Evolutionary conservation across 2,113 vertebrate species (phyloP).

Genomic region (Misgurnus anguillicaudatus): DNA sequence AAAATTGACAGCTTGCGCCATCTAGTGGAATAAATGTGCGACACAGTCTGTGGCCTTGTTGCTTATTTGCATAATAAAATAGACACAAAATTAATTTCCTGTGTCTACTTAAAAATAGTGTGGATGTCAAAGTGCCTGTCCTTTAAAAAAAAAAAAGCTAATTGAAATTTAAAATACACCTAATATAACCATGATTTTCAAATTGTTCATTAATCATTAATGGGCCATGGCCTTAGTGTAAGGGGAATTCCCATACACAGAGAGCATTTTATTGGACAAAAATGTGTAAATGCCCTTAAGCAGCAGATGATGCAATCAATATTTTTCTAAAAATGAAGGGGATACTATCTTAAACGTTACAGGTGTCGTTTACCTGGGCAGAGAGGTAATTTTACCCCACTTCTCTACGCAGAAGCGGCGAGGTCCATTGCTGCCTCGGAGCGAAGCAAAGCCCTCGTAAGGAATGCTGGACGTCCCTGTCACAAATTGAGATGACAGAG

Average conservation of each 20-base stretch:
- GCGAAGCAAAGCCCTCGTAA: slow-evolving; percentile 94
- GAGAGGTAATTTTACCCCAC: slow-evolving; percentile 97
- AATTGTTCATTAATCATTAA: too few relatives aligned
- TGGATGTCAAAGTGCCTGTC: too few relatives aligned
- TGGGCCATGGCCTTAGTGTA: too few relatives aligned
- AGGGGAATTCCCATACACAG: too few relatives aligned
- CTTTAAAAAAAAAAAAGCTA: too few relatives aligned
- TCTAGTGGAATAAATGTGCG: slow-evolving; percentile 5
- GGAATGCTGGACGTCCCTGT: slow-evolving; percentile 98
- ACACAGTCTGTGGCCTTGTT: background rate
- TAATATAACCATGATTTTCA: too few relatives aligned
- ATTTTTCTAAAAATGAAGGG: too few relatives aligned
- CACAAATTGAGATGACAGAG: slow-evolving; percentile 80
- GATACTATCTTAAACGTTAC: background rate
- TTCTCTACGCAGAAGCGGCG: slow-evolving; percentile 97
- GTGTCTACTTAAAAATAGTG: too few relatives aligned
- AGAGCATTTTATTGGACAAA: background rate
- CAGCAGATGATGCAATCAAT: too few relatives aligned
- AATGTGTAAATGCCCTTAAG: too few relatives aligned
- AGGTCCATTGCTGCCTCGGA: slow-evolving; percentile 93
- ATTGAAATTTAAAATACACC: too few relatives aligned
- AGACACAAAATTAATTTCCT: too few relatives aligned
- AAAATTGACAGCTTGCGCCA: slow-evolving; percentile 7
- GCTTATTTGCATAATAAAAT: background rate
- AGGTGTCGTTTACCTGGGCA: slow-evolving; percentile 84